phyloP scores from a whole-genome alignment of 23 tunicate genomes.

The Trididemnum clinides region DNA sequence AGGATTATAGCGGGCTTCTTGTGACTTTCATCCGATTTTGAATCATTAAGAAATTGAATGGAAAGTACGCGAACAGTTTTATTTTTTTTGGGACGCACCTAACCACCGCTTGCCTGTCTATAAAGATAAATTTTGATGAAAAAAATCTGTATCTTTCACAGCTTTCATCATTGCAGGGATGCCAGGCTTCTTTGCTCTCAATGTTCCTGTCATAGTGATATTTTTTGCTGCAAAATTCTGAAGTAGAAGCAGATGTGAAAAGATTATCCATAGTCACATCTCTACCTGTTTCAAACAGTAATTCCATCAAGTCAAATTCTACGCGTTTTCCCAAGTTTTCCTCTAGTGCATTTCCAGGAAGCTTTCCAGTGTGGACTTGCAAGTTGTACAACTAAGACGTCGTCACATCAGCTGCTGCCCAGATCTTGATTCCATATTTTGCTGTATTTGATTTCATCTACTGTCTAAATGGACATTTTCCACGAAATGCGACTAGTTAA shows the following conservation, averaged over 20 bases:
- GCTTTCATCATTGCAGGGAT: conserved; percentile 10
- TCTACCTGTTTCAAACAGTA: conserved; percentile 17
- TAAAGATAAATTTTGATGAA: background rate
- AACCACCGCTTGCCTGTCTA: background rate
- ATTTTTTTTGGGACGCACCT: conserved; percentile 1
- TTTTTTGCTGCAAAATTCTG: background rate
- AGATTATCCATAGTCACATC: conserved; percentile 9
- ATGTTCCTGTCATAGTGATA: conserved; percentile 8
- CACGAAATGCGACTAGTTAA: background rate
- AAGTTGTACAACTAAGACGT: background rate
- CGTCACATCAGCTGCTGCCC: conserved; percentile 7
- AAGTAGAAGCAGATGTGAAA: conserved; percentile 18
- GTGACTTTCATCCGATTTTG: conserved; percentile 2
- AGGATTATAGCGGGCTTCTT: conserved; percentile 5
- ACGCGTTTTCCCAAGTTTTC: background rate
- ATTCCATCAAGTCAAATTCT: background rate
- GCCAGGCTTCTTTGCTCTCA: background rate
- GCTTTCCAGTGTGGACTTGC: conserved; percentile 1
- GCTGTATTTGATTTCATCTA: background rate
- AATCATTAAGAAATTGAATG: conserved; percentile 12
- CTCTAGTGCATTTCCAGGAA: conserved; percentile 4
- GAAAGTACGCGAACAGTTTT: conserved; percentile 15
- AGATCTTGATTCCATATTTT: conserved; percentile 1
- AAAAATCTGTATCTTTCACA: background rate
- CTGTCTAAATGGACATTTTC: background rate